Conservation (phyloP, 2,797 vertebrate genomes). For the Artibeus lituratus region DNA sequence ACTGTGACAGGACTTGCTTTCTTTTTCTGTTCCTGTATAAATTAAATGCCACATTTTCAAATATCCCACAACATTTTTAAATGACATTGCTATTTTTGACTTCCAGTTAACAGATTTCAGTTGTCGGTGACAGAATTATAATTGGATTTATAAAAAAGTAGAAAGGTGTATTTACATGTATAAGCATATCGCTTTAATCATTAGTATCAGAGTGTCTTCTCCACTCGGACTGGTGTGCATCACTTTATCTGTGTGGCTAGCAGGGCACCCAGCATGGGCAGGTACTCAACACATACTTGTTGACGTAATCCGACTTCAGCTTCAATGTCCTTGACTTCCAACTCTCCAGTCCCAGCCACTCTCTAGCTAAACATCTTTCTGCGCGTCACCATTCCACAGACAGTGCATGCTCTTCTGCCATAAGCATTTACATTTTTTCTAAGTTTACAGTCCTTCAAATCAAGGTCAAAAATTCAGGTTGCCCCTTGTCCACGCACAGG, state of each 20-base stretch:
- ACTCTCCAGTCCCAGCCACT: neutral
- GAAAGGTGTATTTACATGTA: neutral
- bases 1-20: slow-evolving; percentile 53
- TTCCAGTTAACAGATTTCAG: neutral
- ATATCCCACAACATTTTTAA: slow-evolving; percentile 30
- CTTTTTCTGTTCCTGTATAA: slow-evolving; percentile 41
- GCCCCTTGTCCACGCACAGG: neutral
- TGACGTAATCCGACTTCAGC: neutral
- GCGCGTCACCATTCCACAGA: neutral
- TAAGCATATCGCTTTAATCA: neutral
- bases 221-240: neutral
- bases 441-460: neutral
- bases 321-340: neutral
- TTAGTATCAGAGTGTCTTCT: neutral
- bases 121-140: slow-evolving; percentile 5
- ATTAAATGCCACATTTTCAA: slow-evolving; percentile 65
- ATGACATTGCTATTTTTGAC: slow-evolving; percentile 45
- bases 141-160: neutral
- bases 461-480: neutral
- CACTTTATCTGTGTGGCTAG: neutral
- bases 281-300: neutral
- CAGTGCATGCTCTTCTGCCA: neutral
- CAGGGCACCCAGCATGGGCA: neutral
- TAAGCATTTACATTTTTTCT: neutral
- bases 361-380: neutral